Conservation (phyloP, 2,888 invertebrate genomes). For the Watsonalla binaria region DNA sequence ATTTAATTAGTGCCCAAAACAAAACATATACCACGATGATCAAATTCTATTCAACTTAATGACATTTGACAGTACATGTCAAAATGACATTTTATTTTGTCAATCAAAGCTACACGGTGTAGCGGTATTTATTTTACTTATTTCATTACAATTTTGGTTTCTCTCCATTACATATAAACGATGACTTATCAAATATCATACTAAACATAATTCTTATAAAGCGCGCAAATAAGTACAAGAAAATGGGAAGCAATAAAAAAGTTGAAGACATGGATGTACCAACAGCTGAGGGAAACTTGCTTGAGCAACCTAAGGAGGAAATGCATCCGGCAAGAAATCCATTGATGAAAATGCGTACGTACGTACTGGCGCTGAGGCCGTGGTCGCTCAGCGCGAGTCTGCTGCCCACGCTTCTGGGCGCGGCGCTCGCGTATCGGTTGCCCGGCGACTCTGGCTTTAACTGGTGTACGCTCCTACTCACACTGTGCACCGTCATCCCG, state of each 20-base stretch:
- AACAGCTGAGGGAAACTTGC: constrained; percentile 62
- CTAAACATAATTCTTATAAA: constrained; percentile 12
- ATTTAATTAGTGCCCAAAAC: too few species aligned
- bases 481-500: constrained; percentile 90
- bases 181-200: too few species aligned
- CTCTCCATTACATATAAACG: too few species aligned
- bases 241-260: constrained; percentile 42
- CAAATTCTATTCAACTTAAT: too few species aligned
- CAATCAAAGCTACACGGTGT: too few species aligned
- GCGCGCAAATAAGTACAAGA: constrained; percentile 1
- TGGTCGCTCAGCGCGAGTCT: constrained; percentile 96
- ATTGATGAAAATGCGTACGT: constrained; percentile 92
- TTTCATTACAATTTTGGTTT: too few species aligned
- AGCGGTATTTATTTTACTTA: too few species aligned
- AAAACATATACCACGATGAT: too few species aligned
- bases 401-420: constrained; percentile 93
- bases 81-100: too few species aligned
- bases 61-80: too few species aligned
- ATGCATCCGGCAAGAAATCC: constrained; percentile 65
- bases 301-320: constrained; percentile 65
- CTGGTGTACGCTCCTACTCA: constrained; percentile 87
- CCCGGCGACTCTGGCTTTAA: constrained; percentile 87
- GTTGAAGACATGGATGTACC: constrained; percentile 51
- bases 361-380: constrained; percentile 92
- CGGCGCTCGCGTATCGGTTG: constrained; percentile 91